These are phyloP conservation scores for Drosophila pullipes DNA, from an alignment of 2,888 invertebrate genomes.

Conservation along the genomic window DNA sequence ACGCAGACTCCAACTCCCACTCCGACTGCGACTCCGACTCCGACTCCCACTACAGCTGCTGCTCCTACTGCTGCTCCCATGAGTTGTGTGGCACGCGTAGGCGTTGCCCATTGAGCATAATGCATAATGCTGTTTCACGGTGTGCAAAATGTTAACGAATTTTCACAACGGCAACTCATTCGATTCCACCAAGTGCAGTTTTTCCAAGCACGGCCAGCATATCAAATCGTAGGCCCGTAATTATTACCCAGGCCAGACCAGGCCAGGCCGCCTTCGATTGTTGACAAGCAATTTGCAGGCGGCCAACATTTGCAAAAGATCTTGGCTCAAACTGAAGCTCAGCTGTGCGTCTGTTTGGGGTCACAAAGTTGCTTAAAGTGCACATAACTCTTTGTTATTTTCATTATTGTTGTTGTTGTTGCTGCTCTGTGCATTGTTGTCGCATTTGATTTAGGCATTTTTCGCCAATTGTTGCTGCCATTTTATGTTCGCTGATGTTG, in stretches of 20 bases:
- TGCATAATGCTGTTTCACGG: constrained; percentile 60
- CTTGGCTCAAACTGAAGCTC: constrained; percentile 39
- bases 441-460: constrained; percentile 69
- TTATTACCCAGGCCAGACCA: constrained; percentile 48
- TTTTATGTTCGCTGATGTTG: constrained; percentile 15
- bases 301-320: constrained; percentile 21
- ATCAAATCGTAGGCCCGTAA: constrained; percentile 64
- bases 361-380: constrained; percentile 70
- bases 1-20: neutral
- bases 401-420: constrained; percentile 18
- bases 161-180: constrained; percentile 52
- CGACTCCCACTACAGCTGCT: neutral
- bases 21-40: neutral
- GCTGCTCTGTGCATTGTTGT: constrained; percentile 48
- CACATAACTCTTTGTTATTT: constrained; percentile 64
- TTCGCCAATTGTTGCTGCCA: constrained; percentile 53
- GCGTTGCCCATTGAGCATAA: constrained; percentile 71
- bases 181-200: constrained; percentile 62
- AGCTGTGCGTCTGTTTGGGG: constrained; percentile 62
- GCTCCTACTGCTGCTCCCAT: constrained; percentile 10
- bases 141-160: constrained; percentile 76
- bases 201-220: constrained; percentile 64
- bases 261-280: constrained; percentile 64
- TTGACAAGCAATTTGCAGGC: constrained; percentile 72
- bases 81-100: constrained; percentile 61